Conservation (phyloP, 2,888 invertebrate genomes). For the Tryphoninae sp. region DNA sequence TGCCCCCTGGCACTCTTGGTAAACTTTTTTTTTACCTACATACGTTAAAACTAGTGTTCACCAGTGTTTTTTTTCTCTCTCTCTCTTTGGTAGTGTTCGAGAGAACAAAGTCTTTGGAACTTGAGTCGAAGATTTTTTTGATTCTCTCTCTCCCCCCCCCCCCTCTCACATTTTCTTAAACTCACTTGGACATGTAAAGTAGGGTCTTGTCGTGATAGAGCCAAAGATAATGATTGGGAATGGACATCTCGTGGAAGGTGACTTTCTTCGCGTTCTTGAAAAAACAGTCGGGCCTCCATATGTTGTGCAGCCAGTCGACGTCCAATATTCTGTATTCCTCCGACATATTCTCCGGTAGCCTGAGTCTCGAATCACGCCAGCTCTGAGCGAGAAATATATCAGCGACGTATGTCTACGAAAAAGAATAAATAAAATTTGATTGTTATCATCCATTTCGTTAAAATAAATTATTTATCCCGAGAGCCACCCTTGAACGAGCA, state of each 20-base stretch:
- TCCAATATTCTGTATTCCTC: constrained; percentile 95
- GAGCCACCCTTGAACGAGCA: neutral
- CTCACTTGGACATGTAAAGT: constrained; percentile 95
- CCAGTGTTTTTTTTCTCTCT: neutral
- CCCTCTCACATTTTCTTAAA: constrained; percentile 52
- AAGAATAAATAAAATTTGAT: constrained; percentile 36
- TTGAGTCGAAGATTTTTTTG: neutral
- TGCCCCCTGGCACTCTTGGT: neutral
- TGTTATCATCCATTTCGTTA: neutral
- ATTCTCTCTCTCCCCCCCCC: neutral
- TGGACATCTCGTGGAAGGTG: constrained; percentile 96
- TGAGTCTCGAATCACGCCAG: constrained; percentile 94
- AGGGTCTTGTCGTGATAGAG: constrained; percentile 95
- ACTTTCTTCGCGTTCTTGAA: constrained; percentile 96
- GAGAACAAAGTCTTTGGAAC: neutral
- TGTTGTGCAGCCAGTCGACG: constrained; percentile 94
- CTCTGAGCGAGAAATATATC: constrained; percentile 96
- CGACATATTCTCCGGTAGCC: constrained; percentile 96
- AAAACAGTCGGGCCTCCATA: constrained; percentile 96
- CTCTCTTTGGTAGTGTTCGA: neutral
- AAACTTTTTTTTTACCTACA: constrained; percentile 3
- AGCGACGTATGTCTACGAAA: constrained; percentile 92
- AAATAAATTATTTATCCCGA: neutral
- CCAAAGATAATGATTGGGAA: constrained; percentile 96
- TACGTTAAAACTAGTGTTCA: constrained; percentile 1